A percentile compares a stretch with the other conserved stretches of the same genome.
These are phyloP conservation scores for Epinotia nisella DNA, from an alignment of 2,888 invertebrate species.

Conservation along the genomic window DNA sequence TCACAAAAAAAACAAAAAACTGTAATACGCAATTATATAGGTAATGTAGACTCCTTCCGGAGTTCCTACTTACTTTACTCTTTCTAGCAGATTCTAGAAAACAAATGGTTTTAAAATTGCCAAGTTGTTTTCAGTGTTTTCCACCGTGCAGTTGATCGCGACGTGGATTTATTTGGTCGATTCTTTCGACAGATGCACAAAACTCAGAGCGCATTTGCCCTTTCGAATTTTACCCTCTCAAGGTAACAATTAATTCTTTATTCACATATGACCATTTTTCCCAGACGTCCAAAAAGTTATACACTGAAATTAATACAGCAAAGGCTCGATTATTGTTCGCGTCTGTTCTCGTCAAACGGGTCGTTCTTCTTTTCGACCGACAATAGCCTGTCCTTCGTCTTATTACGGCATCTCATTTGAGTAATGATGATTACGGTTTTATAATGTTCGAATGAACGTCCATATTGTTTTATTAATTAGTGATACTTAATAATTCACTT, in stretches of 20 bases:
- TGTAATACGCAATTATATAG: too few species aligned
- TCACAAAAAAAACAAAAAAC: too few species aligned
- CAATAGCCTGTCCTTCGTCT: too few species aligned
- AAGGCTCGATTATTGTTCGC: constrained; percentile 2
- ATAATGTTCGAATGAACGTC: too few species aligned
- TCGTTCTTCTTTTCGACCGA: too few species aligned
- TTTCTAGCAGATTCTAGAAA: background rate
- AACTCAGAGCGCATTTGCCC: background rate
- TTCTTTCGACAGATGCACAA: background rate
- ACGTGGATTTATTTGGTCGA: background rate
- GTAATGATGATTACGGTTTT: too few species aligned
- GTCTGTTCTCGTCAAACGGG: too few species aligned
- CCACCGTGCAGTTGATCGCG: background rate
- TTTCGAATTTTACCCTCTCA: background rate
- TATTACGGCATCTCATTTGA: too few species aligned
- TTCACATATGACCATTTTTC: background rate
- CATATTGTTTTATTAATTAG: too few species aligned
- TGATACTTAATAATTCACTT: too few species aligned
- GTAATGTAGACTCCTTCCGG: too few species aligned
- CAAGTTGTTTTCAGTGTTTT: background rate
- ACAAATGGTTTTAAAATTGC: background rate
- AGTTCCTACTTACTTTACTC: too few species aligned
- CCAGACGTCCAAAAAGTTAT: background rate
- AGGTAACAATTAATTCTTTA: background rate
- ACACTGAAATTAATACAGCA: background rate